These are phyloP conservation scores for Acronicta psi DNA, from an alignment of 2,888 invertebrate genomes.

Conservation along the genomic window DNA sequence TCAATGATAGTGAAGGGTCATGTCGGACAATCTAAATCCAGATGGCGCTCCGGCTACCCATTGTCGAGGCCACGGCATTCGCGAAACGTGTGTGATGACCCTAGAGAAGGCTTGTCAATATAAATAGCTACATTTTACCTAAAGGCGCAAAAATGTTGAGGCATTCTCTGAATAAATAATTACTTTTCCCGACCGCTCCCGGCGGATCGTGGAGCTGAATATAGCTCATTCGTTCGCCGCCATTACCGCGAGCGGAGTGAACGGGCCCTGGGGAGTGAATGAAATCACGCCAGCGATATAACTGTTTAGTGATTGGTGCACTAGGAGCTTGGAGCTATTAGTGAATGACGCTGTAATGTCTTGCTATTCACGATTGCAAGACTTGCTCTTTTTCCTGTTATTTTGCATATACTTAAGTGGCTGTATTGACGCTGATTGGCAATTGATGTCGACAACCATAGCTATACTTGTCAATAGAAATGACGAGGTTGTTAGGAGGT, in stretches of 20 bases:
- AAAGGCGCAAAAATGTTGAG: conserved; percentile 18
- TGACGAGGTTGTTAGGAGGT: too few species aligned
- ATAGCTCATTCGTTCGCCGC: conserved; percentile 45
- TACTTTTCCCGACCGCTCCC: conserved; percentile 29
- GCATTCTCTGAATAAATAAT: conserved; percentile 54
- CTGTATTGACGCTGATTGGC: neutral
- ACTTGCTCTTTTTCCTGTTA: conserved; percentile 4
- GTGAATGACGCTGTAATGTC: conserved; percentile 23
- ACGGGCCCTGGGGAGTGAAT: conserved; percentile 47
- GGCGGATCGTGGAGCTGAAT: conserved; percentile 19
- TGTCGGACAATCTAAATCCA: too few species aligned
- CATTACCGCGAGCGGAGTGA: conserved; percentile 48
- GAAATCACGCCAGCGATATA: conserved; percentile 48
- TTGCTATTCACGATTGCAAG: conserved; percentile 19
- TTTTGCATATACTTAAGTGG: neutral
- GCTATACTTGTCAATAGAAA: too few species aligned
- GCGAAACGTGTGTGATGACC: too few species aligned
- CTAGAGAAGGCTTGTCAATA: conserved; percentile 3
- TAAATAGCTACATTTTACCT: conserved; percentile 9
- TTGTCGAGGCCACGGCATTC: too few species aligned
- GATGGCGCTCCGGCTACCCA: too few species aligned
- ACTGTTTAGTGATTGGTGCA: conserved; percentile 43
- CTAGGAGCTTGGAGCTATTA: conserved; percentile 36
- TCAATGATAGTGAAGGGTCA: too few species aligned
- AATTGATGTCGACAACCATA: too few species aligned